These are phyloP conservation scores for Aproaerema taeniolella DNA, from an alignment of 2,888 invertebrate species.

Conservation along the genomic window DNA sequence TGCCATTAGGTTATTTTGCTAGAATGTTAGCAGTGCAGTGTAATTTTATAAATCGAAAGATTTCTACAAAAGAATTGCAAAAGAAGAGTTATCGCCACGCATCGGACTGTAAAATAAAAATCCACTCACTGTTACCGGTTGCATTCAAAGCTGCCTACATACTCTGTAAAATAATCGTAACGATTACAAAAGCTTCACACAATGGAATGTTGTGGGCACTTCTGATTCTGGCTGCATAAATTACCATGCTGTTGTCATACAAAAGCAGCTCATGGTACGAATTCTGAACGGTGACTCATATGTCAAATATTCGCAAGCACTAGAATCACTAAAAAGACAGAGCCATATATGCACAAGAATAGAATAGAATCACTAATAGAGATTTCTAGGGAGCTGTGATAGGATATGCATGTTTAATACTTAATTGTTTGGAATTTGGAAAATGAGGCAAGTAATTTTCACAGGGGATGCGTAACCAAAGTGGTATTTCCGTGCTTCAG, in stretches of 20 bases:
- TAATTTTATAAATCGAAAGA: too few relatives aligned
- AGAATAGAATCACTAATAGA: not conserved
- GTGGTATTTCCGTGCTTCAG: too few relatives aligned
- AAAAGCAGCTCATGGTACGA: constrained; percentile 22
- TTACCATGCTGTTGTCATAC: constrained; percentile 11
- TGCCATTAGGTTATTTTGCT: too few relatives aligned
- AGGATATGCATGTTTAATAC: too few relatives aligned
- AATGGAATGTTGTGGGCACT: too few relatives aligned
- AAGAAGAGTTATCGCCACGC: not conserved
- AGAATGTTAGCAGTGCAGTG: too few relatives aligned
- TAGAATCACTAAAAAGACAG: constrained; percentile 11
- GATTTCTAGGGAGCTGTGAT: not conserved
- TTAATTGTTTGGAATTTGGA: too few relatives aligned
- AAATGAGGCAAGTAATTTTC: too few relatives aligned
- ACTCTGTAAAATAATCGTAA: not conserved
- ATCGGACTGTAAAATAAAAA: not conserved
- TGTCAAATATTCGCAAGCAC: constrained; percentile 57
- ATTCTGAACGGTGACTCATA: constrained; percentile 51
- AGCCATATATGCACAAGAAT: too few relatives aligned
- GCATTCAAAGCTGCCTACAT: constrained; percentile 2
- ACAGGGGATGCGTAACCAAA: too few relatives aligned
- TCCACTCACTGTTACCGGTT: not conserved
- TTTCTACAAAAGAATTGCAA: not conserved
- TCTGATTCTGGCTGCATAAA: constrained; percentile 7
- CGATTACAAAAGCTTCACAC: not conserved